Conservation (phyloP, 2,113 vertebrate species). For the Dryoscopus gambensis region DNA sequence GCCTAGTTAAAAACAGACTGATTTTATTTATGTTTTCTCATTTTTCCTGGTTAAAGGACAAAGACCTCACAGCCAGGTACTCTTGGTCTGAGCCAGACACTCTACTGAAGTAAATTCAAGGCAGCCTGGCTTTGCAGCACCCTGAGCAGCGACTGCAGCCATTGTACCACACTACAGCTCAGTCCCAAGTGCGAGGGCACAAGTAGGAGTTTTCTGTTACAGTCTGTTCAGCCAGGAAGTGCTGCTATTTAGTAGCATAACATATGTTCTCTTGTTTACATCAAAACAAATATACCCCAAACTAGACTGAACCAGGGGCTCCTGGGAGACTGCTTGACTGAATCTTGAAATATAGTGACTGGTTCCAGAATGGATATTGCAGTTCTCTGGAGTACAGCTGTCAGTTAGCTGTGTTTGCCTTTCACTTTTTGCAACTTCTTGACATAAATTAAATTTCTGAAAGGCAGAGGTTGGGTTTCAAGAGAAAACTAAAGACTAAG, state of each 20-base stretch:
- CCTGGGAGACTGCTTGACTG: not conserved
- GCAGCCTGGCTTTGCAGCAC: not conserved
- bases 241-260: not conserved
- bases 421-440: not conserved
- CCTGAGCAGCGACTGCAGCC: not conserved
- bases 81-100: not conserved
- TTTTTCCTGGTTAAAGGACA: not conserved
- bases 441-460: not conserved
- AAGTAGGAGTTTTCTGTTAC: not conserved
- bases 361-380: not conserved
- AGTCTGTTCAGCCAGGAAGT: not conserved
- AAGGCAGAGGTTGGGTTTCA: not conserved
- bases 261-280: slow-evolving; percentile 19
- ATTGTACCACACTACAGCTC: not conserved
- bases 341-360: not conserved
- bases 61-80: not conserved
- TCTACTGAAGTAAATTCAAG: not conserved
- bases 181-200: not conserved
- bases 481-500: not conserved
- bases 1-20: not conserved
- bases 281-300: not conserved
- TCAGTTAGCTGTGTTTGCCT: not conserved
- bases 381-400: slow-evolving; percentile 17
- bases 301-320: not conserved
- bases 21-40: not conserved